Percentiles rank a stretch among this genome's conserved stretches.
phyloP scores from a whole-genome alignment of 2,113 vertebrate genomes.

The Chionodraco myersi region DNA sequence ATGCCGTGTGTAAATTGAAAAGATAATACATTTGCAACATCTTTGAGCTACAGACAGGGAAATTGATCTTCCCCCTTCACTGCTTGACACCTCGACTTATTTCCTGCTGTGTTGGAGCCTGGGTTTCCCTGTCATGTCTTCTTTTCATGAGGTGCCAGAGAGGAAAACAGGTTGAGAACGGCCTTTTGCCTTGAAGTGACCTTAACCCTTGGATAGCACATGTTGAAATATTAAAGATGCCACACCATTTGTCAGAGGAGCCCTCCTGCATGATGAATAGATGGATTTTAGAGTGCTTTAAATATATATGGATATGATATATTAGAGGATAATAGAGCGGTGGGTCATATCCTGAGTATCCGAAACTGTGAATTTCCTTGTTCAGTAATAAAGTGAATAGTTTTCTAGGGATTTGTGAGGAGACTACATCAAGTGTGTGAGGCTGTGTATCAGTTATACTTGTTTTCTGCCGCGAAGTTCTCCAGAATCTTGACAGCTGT shows the following conservation, averaged over 20 bases:
- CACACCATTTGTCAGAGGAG: constrained; percentile 25
- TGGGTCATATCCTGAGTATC: constrained; percentile 17
- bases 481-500: constrained; percentile 82
- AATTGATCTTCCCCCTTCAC: constrained; percentile 60
- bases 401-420: neutral
- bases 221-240: constrained; percentile 62
- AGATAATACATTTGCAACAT: too few relatives aligned
- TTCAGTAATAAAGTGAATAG: constrained; percentile 19
- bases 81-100: constrained; percentile 52
- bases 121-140: constrained; percentile 57
- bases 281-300: constrained; percentile 45
- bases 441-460: constrained; percentile 77
- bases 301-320: constrained; percentile 42
- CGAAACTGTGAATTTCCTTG: neutral
- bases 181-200: constrained; percentile 54
- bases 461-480: constrained; percentile 83
- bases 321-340: constrained; percentile 20
- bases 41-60: constrained; percentile 38
- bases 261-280: neutral
- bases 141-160: constrained; percentile 44
- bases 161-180: constrained; percentile 33
- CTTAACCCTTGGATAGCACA: constrained; percentile 48
- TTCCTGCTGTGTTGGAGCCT: constrained; percentile 57
- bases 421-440: neutral
- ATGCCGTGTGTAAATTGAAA: too few relatives aligned